Conservation (phyloP, 2,113 vertebrate genomes). For the Leiothrix lutea region DNA sequence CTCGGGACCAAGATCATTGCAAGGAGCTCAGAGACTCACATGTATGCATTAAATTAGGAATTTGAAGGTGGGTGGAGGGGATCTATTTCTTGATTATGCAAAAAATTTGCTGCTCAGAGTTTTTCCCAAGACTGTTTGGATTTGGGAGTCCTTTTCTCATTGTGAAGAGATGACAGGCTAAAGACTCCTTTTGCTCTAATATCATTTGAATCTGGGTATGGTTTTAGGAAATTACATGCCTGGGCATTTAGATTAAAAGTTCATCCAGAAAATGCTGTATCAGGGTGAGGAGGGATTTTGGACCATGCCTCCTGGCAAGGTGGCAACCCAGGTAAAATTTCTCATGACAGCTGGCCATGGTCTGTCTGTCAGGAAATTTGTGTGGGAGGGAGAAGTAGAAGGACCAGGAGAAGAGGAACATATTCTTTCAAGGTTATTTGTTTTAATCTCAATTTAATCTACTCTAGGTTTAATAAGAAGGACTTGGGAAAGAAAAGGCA, state of each 20-base stretch:
- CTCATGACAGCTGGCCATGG: not conserved
- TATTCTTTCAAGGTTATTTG: not conserved
- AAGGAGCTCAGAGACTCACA: conserved; percentile 10
- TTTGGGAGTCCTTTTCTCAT: not conserved
- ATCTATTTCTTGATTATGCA: conserved; percentile 6
- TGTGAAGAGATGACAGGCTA: not conserved
- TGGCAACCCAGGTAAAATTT: not conserved
- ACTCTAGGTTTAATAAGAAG: not conserved
- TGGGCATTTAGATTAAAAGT: not conserved
- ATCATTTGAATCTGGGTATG: not conserved
- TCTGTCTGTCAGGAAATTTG: not conserved
- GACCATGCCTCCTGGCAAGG: not conserved
- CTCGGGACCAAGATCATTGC: not conserved
- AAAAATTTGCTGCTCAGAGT: not conserved
- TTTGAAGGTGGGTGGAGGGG: conserved; percentile 9
- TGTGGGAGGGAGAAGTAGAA: not conserved
- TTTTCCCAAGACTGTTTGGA: not conserved
- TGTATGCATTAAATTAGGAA: not conserved
- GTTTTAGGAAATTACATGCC: not conserved
- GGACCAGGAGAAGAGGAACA: not conserved
- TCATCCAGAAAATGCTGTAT: not conserved
- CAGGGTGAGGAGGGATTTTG: not conserved
- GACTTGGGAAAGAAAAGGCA: not conserved
- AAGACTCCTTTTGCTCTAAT: not conserved
- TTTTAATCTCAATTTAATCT: not conserved